Evolutionary conservation across 53 echinoderm and acorn worm species (phyloP), one percentile per base, ranked within the genome.

Genomic region (Pentamera pediparva): DNA sequence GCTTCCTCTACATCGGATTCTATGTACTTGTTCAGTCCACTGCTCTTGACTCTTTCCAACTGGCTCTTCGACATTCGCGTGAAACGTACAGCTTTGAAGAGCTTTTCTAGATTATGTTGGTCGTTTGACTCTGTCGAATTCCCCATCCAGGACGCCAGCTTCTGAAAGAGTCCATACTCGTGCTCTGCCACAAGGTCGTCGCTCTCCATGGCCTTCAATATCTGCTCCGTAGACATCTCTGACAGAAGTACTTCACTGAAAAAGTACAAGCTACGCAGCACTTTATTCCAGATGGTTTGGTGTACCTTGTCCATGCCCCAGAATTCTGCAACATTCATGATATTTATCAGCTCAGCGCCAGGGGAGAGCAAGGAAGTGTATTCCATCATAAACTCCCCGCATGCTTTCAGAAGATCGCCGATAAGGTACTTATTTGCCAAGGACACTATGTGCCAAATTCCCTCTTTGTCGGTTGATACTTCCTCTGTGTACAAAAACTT

Each of bases 401-500:
- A 64, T 0, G 64, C 32, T 21, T 64, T n/a, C 39, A 20, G 25
- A 6, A 64, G 64, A 21, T 64, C 64, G 21, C 24, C 18, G 0
- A 64, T 15, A 25, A 20, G 37, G 38, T 64, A 64, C 38, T 64
- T 35, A 21, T 64, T 37, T 37, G 64, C 64, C 5, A 64, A 19
- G 35, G 64, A 64, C n/a, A 64, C 64, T 11, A 64, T 18, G 0
- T 64, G 36, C 64, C 64, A 64, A 37, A 64, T 64, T 4, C 25
- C 6, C 24, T 64, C 40, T 0, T 5, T 37, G 36, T 64, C 9
- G 21, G 22, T 4, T 33, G 64, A 33, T 6, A 35, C 36, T 37
- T n/a, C 19, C 20, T 64, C 64, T 37, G 64, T 64, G 64, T 64
- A 64, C 37, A 64, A 36, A 39, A 36, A 64, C 12, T 39, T 39